Evolutionary conservation across 92 coral and sea anemone genomes (phyloP).

Genomic region (Siderastrea radians): DNA sequence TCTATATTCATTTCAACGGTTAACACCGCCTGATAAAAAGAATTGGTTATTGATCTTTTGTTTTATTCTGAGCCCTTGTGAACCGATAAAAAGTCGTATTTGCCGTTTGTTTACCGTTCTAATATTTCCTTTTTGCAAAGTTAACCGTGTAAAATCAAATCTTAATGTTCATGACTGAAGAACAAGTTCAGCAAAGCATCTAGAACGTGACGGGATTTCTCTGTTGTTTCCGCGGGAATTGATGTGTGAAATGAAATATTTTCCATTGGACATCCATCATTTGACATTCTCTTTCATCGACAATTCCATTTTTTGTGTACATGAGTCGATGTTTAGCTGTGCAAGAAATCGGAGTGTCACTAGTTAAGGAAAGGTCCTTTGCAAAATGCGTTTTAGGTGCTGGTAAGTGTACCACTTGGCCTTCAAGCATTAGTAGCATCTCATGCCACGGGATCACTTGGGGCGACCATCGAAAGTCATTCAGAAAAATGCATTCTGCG

Average conservation of each 20-base stretch:
- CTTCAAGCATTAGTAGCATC: no score
- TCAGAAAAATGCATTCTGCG: neutral
- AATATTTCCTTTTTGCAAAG: neutral
- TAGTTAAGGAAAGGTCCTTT: no score
- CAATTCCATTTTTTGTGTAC: neutral
- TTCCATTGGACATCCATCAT: no score
- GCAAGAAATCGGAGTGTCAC: neutral
- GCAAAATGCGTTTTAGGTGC: no score
- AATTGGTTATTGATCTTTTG: neutral
- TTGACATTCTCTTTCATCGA: neutral
- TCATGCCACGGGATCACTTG: neutral
- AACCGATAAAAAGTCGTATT: neutral
- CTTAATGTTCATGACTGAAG: no score
- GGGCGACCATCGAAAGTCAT: neutral
- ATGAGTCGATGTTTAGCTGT: neutral
- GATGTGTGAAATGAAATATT: no score
- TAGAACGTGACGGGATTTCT: neutral
- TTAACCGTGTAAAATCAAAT: neutral
- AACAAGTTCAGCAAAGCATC: no score
- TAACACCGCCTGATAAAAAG: neutral
- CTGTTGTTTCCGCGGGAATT: no score
- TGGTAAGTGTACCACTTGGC: no score
- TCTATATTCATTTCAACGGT: neutral
- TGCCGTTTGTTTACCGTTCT: neutral
- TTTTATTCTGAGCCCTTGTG: neutral